Evolutionary conservation across 92 coral and sea anemone genomes (phyloP).

Genomic region (Desmophyllum pertusum): DNA sequence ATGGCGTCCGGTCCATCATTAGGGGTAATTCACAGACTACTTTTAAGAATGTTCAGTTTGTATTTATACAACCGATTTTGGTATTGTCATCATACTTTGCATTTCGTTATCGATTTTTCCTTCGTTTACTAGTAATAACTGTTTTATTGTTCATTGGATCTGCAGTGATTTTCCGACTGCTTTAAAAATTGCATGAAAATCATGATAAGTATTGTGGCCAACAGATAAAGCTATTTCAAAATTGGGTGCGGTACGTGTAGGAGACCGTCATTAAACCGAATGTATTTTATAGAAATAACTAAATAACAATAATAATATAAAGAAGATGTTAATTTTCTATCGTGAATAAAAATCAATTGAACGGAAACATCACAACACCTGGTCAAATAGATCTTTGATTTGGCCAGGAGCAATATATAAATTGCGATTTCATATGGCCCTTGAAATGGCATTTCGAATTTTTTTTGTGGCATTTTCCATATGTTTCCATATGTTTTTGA

Average conservation of each 20-base stretch:
- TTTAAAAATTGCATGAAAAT: background rate
- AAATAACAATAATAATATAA: too few relatives aligned
- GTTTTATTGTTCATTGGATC: background rate
- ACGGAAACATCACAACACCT: background rate
- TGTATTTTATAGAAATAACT: background rate
- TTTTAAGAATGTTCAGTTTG: background rate
- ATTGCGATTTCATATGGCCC: background rate
- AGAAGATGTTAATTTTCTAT: background rate
- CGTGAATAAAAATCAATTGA: background rate
- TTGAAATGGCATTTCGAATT: background rate
- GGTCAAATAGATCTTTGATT: background rate
- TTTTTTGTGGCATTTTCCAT: background rate
- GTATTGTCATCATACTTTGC: background rate
- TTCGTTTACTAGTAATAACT: background rate
- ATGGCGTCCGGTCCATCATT: too few relatives aligned
- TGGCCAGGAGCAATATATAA: background rate
- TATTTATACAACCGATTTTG: background rate
- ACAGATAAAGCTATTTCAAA: background rate
- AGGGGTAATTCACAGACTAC: background rate
- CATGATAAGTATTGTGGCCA: too few relatives aligned
- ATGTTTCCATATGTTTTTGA: too few relatives aligned
- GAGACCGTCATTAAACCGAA: background rate
- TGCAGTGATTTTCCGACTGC: background rate
- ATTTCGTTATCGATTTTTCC: background rate
- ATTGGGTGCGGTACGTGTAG: background rate